phyloP scores from a whole-genome alignment of 2,888 invertebrate genomes.

The Nomada fabriciana region DNA sequence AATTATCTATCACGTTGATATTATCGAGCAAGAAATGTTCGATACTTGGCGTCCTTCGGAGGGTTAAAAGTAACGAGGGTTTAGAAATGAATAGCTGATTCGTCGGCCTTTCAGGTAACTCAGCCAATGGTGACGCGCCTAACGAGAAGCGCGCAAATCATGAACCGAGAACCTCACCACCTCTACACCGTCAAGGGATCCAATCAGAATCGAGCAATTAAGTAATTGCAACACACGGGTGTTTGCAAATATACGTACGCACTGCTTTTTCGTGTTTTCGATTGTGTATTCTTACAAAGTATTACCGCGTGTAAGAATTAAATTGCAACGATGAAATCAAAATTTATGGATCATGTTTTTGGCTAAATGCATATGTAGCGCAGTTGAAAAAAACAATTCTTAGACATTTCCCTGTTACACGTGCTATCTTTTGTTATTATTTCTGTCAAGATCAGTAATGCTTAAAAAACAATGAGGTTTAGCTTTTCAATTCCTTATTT shows the following conservation, averaged over 20 bases:
- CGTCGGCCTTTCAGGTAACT: constrained; percentile 51
- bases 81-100: constrained; percentile 64
- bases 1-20: too few species aligned
- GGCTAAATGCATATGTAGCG: too few species aligned
- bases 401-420: too few species aligned
- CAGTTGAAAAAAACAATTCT: not conserved
- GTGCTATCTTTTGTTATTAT: too few species aligned
- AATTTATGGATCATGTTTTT: too few species aligned
- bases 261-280: constrained; percentile 17
- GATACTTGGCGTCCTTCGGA: constrained; percentile 41
- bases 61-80: constrained; percentile 53
- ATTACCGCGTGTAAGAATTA: not conserved
- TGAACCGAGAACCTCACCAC: constrained; percentile 42
- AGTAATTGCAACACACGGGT: constrained; percentile 55
- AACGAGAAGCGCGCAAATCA: constrained; percentile 60
- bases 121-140: constrained; percentile 52
- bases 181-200: constrained; percentile 39
- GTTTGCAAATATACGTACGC: constrained; percentile 20
- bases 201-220: constrained; percentile 70
- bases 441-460: too few species aligned
- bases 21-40: constrained; percentile 36
- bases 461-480: too few species aligned
- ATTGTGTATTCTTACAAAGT: not conserved
- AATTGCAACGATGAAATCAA: not conserved
- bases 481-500: too few species aligned